Base-by-base conservation (phyloP, 1,140 invertebrate genomes). In the Ceratosolen solmsi region DNA sequence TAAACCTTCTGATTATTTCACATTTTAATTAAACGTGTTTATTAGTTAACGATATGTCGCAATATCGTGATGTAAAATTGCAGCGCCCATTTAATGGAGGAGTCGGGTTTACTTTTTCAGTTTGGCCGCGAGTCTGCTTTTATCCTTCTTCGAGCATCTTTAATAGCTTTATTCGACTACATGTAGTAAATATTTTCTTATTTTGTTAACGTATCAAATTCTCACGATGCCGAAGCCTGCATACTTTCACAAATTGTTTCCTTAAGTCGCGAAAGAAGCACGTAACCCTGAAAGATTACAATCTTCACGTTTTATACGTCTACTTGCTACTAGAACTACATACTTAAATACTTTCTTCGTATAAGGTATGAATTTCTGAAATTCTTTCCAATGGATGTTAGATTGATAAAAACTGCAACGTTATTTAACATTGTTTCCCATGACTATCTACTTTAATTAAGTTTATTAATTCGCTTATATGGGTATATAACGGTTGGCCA, bases 221-320 rank as follows among this genome's bases (percentile, higher is more conserved):
- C 63, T 68, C 63, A 68, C 63, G 63, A 68, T 68, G 15, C 63
- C 63, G 9, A 68, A 68, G 63, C 33, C 63, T 68, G 63, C 63
- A 68, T 68, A 68, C 63, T 68, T 68, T 68, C 63, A 68, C 63
- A 68, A 68, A 68, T 68, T 68, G 63, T 33, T 68, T 68, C 63
- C 63, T 68, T 38, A 68, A 68, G 17, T 68, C 22, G 36, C 20
- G 17, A 68, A 68, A 68, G 36, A 68, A 68, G 36, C 63, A 68
- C 63, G 63, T 68, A 68, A 68, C 63, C 63, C 63, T 68, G 36
- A 68, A 68, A 68, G 63, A 68, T 68, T 38, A 38, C 63, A 68
- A 68, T 68, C 63, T 68, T 68, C 33, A 15, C 63, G 63, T 38
- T 68, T 68, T 38, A 68, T 68, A 68, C 33, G 63, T 68, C 63